Base-by-base conservation (phyloP, 1,140 invertebrate genomes). In the Harlomillsia oculata region DNA sequence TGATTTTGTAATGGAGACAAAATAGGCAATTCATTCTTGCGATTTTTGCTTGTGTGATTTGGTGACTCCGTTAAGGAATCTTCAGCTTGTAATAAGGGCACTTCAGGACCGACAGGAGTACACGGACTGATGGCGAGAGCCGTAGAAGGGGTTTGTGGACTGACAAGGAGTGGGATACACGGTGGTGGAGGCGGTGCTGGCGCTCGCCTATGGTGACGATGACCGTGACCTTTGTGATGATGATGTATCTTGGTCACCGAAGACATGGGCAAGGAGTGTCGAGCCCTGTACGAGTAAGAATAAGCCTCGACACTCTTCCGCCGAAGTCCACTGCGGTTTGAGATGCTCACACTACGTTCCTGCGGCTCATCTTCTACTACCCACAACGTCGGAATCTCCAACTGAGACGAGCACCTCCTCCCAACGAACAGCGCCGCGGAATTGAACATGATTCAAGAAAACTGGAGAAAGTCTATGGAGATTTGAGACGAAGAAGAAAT, bases 391-490 rank as follows among this genome's bases (percentile, higher is more conserved):
- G 63, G 63, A 43, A 65, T 62, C 14, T 65, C 59, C 37, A 62
- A 46, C 25, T 65, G 63, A 3, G 63, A 65, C 18, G 63, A 65
- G 36, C 59, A 62, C 40, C 63, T 44, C 29, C 63, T 40, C 20
- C 53, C 63, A 14, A 65, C 41, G 50, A 65, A 65, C 56, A 65
- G 59, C 16, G 63, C 63, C 29, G 63, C 63, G 14, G 63, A 65
- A 49, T 65, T 65, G 56, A 62, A 65, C 63, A 65, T 62, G 25
- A 49, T 56, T 23, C 26, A 26, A 25, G 6, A 37, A 20, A 37
- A 5, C 28, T 5, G n/a, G n/a, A n/a, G n/a, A n/a, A n/a, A n/a
- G n/a, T n/a, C n/a, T n/a, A n/a, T n/a, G n/a, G n/a, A n/a, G n/a
- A n/a, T n/a, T n/a, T n/a, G n/a, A n/a, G n/a, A n/a, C 32, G 32